Evolutionary conservation across 2,888 invertebrate species (phyloP), one percentile per base, ranked within the genome.

Genomic region (Scaptomyza flava): DNA sequence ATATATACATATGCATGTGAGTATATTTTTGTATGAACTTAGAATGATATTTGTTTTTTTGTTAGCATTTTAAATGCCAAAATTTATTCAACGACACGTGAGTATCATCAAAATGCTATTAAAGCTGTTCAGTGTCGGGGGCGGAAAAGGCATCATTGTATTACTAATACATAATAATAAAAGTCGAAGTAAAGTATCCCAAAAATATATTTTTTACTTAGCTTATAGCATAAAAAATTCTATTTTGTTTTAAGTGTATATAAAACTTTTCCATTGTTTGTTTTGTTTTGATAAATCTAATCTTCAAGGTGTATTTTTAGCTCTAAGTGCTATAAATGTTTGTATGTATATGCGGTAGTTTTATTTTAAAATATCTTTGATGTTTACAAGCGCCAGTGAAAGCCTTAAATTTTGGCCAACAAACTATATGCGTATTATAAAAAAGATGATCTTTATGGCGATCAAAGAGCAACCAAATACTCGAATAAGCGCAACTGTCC

Each of bases 31-130:
- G n/a, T 41, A 41, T 9, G 17, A 3, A 6, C 1, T 17, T 6
- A 36, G 9, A 30, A 14, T 54, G 42, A 48, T 20, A 38, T 27
- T 52, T 34, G 41, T 41, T 58, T 43, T 6, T 51, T 45, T 48
- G 17, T 11, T 14, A 42, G 5, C 11, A 6, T 52, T 56, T 57
- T n/a, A 5, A 43, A 38, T 51, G 14, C 52, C 30, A 17, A 45
- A 38, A 38, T 38, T 51, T 64, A n/a, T 33, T n/a, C 11, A 43
- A 23, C 7, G 17, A n/a, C 64, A 63, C 63, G 34, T 63, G 36
- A 63, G 31, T 23, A 12, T 17, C 36, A 33, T 45, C 6, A 17
- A 59, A 47, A 9, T 33, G 9, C 23, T 9, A 27, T 30, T 14
- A 20, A 1, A n/a, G n/a, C 11, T 11, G 9, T 23, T 14, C 12